These are phyloP conservation scores for Hydropotes inermis DNA, from an alignment of 2,113 vertebrate genomes.

Conservation along the genomic window DNA sequence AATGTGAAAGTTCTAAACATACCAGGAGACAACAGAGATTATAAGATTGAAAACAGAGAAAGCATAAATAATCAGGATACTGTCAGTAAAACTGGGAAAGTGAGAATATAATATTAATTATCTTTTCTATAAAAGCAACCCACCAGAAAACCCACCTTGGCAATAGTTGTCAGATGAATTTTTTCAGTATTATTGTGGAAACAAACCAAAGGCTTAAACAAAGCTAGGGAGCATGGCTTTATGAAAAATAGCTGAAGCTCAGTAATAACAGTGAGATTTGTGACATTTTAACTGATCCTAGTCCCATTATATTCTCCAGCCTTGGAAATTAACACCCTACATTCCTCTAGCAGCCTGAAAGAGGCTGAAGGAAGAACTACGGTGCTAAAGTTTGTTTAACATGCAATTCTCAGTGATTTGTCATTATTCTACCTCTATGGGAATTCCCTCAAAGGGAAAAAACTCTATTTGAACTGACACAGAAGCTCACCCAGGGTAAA, in stretches of 20 bases:
- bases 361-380: not conserved
- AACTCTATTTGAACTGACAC: not conserved
- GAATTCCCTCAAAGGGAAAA: not conserved
- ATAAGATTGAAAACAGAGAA: not conserved
- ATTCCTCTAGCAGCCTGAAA: not conserved
- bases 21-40: not conserved
- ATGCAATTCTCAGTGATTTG: not conserved
- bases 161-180: not conserved
- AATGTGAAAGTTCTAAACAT: not conserved
- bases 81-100: not conserved
- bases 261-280: not conserved
- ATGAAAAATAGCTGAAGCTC: not conserved
- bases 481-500: not conserved
- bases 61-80: not conserved
- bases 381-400: not conserved
- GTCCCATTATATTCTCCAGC: not conserved
- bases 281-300: not conserved
- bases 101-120: not conserved
- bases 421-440: not conserved
- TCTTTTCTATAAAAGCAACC: not conserved
- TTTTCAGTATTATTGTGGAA: not conserved
- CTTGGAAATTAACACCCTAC: not conserved
- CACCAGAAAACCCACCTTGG: not conserved
- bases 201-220: not conserved
- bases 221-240: not conserved